Conservation (phyloP, 2,888 invertebrate species). For the Phasia obesa region DNA sequence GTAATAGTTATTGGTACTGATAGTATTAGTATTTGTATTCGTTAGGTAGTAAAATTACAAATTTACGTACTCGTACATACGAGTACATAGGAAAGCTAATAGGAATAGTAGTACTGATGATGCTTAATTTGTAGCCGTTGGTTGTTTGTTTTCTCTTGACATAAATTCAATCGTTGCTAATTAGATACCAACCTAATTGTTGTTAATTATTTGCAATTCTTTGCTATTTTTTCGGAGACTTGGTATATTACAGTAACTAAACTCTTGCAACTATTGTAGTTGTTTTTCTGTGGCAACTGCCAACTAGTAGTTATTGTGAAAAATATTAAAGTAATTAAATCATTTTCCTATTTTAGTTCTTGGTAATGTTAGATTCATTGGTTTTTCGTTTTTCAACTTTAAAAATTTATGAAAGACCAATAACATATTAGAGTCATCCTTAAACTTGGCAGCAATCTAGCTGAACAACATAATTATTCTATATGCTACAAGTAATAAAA, state of each 20-base stretch:
- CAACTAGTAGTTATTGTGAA: conserved; percentile 4
- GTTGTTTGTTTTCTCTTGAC: conserved; percentile 43
- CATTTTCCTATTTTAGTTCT: not conserved
- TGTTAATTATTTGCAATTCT: conserved; percentile 62
- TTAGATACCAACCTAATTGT: conserved; percentile 66
- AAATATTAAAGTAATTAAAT: not conserved
- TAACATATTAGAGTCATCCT: no score
- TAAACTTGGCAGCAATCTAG: no score
- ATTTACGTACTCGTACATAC: not conserved
- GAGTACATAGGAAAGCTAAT: not conserved
- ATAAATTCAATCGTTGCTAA: conserved; percentile 64
- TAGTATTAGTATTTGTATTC: conserved; percentile 26
- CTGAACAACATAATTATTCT: no score
- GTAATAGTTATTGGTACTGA: conserved; percentile 8
- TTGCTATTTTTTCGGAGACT: conserved; percentile 28
- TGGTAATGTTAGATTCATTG: not conserved
- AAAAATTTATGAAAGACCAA: not conserved
- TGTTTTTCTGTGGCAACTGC: conserved; percentile 12
- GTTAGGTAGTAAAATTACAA: not conserved
- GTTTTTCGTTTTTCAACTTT: not conserved
- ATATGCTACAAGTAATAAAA: no score
- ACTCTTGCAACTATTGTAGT: not conserved
- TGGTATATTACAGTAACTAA: not conserved
- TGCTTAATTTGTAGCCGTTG: conserved; percentile 8
- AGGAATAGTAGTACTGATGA: conserved; percentile 12